Base-by-base conservation (phyloP, 2,113 vertebrate genomes). In the Hippopotamus amphibius region DNA sequence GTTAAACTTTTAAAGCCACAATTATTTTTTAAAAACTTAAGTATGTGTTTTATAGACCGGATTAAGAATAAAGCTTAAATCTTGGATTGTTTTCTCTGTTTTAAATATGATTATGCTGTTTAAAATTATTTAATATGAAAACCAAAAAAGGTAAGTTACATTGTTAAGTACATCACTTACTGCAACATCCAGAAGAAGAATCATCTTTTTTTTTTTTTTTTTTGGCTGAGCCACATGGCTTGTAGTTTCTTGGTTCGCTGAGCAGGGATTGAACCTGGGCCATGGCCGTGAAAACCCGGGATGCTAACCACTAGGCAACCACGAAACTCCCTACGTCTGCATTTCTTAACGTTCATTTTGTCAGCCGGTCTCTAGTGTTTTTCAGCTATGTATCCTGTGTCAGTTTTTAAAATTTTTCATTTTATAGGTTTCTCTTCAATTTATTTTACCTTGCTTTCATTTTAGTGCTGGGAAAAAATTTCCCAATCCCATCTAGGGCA, bases 71-170 rank as follows among this genome's bases (percentile, higher is more conserved):
- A 90, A 95, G 63, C 12, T 65, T 90, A 65, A 95, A 37, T 93
- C 33, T 81, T 96, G 48, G 69, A 63, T 93, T 65, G 48, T 89
- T 95, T 50, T 79, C 22, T 68, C 37, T 89, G 15, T 12, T 93
- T 92, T 88, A 80, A 65, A 33, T 83, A 41, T 91, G 22, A 82
- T 71, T 92, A 59, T 82, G 53, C 72, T 76, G 17, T 86, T 86
- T 93, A 94, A 93, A 88, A 53, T 95, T 77, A 55, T 50, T 80
- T 82, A 68, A 79, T 65, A 46, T 84, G 88, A 89, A 82, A 95
- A 71, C 13, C 83, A 71, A 37, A 74, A 74, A 80, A 28, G n/a
- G 13, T 81, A 82, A 48, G 37, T 81, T 92, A 12, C 15, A n/a
- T 59, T 95, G 24, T 88, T 93, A 77, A 71, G 79, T 66, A 81